Base-by-base conservation (phyloP, 1,140 invertebrate genomes). In the Lethrus apterus region DNA sequence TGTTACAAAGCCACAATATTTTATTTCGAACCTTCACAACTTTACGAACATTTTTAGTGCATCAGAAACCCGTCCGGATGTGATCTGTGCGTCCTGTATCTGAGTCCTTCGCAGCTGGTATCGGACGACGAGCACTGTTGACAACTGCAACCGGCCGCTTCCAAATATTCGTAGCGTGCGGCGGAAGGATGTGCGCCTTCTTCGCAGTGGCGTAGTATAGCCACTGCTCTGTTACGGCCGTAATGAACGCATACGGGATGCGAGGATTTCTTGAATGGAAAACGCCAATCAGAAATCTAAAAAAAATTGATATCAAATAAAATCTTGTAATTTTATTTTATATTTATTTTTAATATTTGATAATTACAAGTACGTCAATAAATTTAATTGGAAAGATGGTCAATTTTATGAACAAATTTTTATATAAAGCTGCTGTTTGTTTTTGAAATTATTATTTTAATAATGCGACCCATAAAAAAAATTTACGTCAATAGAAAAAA, bases 231-330 rank as follows among this genome's bases (percentile, higher is more conserved):
- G 35, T 70, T 72, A 1, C 78, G 69, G 2, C 75, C 72, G 2
- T 78, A 80, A 59, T 89, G 87, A 10, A 87, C 79, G 65, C 89
- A 92, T 1, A 91, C 86, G 0, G 85, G 85, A 63, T 92, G 88
- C 52, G 79, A 76, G 3, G 84, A 86, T 23, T 80, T 75, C 63
- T 89, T 91, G 60, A 80, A 91, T 0, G 89, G 89, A 63, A 90
- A 89, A 59, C 84, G 76, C 78, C 83, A 91, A 65, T 91, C 86
- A 0, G 84, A 80, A 44, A 89, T 86, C 80, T 83, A 35, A 32
- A 48, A 46, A 30, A 38, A 26, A 46, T 32, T n/a, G n/a, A n/a
- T n/a, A n/a, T n/a, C n/a, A n/a, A n/a, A n/a, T n/a, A n/a, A n/a
- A n/a, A n/a, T n/a, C n/a, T n/a, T n/a, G n/a, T n/a, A n/a, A n/a